phyloP scores from a whole-genome alignment of 2,888 invertebrate species.

The Harpalus rufipes region DNA sequence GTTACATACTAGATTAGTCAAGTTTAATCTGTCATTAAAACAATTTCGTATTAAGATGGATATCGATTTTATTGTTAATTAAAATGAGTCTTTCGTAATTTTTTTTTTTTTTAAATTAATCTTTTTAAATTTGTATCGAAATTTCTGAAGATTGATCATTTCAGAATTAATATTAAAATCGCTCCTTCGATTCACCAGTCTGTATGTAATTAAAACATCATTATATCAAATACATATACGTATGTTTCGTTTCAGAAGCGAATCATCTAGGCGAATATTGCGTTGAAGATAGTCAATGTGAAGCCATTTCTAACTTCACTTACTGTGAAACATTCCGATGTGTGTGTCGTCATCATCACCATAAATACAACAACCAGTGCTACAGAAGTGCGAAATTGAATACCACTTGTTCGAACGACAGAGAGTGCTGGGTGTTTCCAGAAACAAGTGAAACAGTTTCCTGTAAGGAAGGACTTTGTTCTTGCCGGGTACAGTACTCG shows the following conservation, averaged over 20 bases:
- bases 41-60: too few species aligned
- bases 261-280: slow-evolving; percentile 73
- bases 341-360: slow-evolving; percentile 72
- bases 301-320: slow-evolving; percentile 71
- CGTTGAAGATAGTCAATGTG: slow-evolving; percentile 74
- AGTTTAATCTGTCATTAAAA: too few species aligned
- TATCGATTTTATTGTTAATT: too few species aligned
- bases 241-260: slow-evolving; percentile 71
- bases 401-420: slow-evolving; percentile 71
- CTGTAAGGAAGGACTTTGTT: slow-evolving; percentile 72
- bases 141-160: too few species aligned
- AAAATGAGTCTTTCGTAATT: too few species aligned
- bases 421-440: slow-evolving; percentile 72
- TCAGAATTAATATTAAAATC: too few species aligned
- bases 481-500: slow-evolving; percentile 71
- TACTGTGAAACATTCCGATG: slow-evolving; percentile 72
- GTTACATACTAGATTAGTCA: too few species aligned
- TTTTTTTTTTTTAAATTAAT: too few species aligned
- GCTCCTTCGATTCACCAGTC: too few species aligned
- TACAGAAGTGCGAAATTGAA: slow-evolving; percentile 71
- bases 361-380: slow-evolving; percentile 72
- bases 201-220: too few species aligned
- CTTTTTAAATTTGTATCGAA: too few species aligned
- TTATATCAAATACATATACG: too few species aligned
- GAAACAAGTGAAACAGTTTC: slow-evolving; percentile 70